Evolutionary conservation across 1,140 invertebrate genomes (phyloP), one percentile per base, ranked within the genome.

Genomic region (Mactra quadrangularis): DNA sequence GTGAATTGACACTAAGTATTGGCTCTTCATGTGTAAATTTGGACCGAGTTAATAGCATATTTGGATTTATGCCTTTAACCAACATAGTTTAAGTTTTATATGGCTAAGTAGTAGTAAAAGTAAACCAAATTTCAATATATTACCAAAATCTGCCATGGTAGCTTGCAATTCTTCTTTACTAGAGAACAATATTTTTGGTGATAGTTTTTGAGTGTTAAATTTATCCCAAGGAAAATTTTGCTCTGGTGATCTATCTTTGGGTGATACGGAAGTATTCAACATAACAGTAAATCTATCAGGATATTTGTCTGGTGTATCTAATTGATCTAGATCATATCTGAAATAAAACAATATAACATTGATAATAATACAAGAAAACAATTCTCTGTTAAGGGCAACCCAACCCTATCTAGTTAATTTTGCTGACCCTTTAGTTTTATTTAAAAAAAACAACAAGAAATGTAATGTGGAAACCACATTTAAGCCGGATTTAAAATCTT

Each of bases 241-340:
- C 50, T 90, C 88, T 17, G 90, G 90, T 91, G 94, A 79, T 92
- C 95, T 89, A 91, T 96, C 95, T 22, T 96, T 95, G 6, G 95
- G 95, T 93, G 95, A 94, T 7, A 97, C 95, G 87, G 95, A 95
- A 9, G 97, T 93, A 79, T 96, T 96, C 3, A 98, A 90, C 0
- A 95, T 94, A 3, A 96, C 94, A 2, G 92, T 94, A 87, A 98
- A 97, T 84, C 95, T 95, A 1, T 96, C 95, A 0, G 96, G 96
- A 89, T 97, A 97, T 88, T 97, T 96, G 83, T 98, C 97, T 29
- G 95, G 94, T 2, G 95, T 95, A 7, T 96, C 95, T 53, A 97
- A 93, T 83, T 96, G 96, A 93, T 97, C 97, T 78, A 97, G 93
- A 89, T 97, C 96, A 82, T 94, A 94, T 85, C 95, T 96, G 88